Percentiles rank a stretch among this genome's conserved stretches.
These are phyloP conservation scores for Blennius ocellaris DNA, from an alignment of 2,113 vertebrate species.

Conservation along the genomic window DNA sequence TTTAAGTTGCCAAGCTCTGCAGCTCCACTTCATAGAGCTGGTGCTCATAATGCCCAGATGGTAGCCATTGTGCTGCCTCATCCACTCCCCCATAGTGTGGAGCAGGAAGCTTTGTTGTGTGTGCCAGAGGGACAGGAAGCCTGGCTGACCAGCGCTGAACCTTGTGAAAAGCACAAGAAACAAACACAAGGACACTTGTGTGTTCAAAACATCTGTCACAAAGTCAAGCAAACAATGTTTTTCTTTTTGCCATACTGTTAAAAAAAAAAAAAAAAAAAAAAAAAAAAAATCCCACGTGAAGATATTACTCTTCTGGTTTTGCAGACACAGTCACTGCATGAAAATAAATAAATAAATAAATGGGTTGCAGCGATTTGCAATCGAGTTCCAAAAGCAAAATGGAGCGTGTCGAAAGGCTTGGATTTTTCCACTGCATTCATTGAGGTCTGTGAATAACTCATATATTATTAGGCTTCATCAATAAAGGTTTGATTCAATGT, in stretches of 20 bases:
- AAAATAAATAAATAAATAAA: slow-evolving; percentile 9
- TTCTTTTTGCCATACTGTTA: not conserved
- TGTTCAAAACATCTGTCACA: slow-evolving; percentile 37
- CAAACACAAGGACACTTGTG: slow-evolving; percentile 44
- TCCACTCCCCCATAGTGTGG: slow-evolving; percentile 70
- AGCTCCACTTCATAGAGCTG: slow-evolving; percentile 70
- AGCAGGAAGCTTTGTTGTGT: slow-evolving; percentile 83
- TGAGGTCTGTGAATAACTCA: slow-evolving; percentile 52
- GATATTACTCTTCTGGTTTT: not conserved
- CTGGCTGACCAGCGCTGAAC: slow-evolving; percentile 66
- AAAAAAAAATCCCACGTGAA: not conserved
- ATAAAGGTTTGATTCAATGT: slow-evolving; percentile 55
- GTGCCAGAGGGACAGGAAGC: slow-evolving; percentile 80
- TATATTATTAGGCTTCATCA: slow-evolving; percentile 49
- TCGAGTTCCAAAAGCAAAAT: slow-evolving; percentile 8
- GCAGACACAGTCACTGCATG: not conserved
- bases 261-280: too few species aligned
- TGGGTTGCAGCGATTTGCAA: slow-evolving; percentile 10
- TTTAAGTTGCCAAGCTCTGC: slow-evolving; percentile 68
- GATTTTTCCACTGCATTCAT: slow-evolving; percentile 42
- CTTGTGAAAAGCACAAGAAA: slow-evolving; percentile 59
- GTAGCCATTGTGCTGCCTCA: slow-evolving; percentile 81
- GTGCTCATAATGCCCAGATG: slow-evolving; percentile 81
- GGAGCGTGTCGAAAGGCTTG: slow-evolving; percentile 16
- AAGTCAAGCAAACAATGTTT: slow-evolving; percentile 2